Evolutionary conservation across 2,888 invertebrate species (phyloP), one percentile per base, ranked within the genome.

Genomic region (Incurvaria masculella): DNA sequence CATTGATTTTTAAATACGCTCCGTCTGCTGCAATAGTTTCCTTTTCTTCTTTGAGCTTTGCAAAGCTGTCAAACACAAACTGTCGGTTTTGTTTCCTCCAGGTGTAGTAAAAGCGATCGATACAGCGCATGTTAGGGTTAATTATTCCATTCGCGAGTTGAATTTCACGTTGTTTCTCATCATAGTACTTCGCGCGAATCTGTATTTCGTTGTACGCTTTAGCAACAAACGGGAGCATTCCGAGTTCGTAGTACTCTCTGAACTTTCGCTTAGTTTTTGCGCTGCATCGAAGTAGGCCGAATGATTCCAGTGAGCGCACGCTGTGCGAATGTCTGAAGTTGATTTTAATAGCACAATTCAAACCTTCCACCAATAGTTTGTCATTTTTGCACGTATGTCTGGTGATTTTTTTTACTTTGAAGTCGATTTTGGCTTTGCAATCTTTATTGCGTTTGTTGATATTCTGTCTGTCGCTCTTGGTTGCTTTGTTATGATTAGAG

Each of bases 341-440:
- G 45, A 62, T 55, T 1, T 26, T 6, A 4, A 60, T 58, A 1
- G 46, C 55, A 52, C 63, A 42, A 48, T 64, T 64, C 21, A 63
- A 51, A 10, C 61, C 59, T 2, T 58, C 51, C 10, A 49, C 58
- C n/a, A 64, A 46, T 19, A 50, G 41, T 11, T 51, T 50, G 26
- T 64, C 61, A 47, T 60, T 63, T 46, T 46, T 63, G 1, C 58
- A 56, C 1, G 61, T 63, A 47, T 61, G 57, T 17, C 54, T 56
- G 51, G 58, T 59, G 0, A 56, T 57, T 20, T 59, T 51, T 49
- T 61, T 64, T 10, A 63, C 39, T 56, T 56, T 58, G 27, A 65
- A 64, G 27, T 64, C 60, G 6, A 65, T 55, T 47, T 56, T 57
- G 2, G 65, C 65, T 39, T 46, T 49, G 48, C 64, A 64, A 1